A percentile compares a stretch with the other conserved stretches of the same genome.
Evolutionary conservation across 2,113 vertebrate genomes (phyloP).

Genomic region (Podarcis raffonei): DNA sequence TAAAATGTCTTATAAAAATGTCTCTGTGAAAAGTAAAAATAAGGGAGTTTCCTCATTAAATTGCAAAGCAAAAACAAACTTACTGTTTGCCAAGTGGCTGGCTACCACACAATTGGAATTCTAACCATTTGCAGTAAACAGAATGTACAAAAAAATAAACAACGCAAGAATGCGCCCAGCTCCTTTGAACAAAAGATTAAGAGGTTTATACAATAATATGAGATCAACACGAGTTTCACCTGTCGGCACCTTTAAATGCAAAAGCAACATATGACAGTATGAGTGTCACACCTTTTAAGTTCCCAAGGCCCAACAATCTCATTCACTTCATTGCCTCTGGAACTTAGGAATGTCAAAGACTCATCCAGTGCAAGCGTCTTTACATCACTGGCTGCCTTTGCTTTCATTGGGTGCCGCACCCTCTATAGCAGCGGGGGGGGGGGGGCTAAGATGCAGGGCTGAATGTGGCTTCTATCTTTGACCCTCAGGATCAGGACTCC

Average conservation of each 20-base stretch:
- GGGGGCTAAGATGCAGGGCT: too few species aligned
- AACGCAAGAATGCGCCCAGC: neutral
- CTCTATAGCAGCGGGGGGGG: too few species aligned
- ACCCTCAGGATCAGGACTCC: too few species aligned
- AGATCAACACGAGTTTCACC: neutral
- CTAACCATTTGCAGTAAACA: slow-evolving; percentile 26
- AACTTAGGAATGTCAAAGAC: neutral
- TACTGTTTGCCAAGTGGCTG: slow-evolving; percentile 35
- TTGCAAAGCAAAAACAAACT: neutral
- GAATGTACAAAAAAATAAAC: neutral
- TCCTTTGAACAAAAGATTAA: slow-evolving; percentile 16
- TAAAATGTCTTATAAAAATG: neutral
- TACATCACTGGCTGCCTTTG: neutral
- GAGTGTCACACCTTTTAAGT: neutral
- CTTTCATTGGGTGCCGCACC: too few species aligned
- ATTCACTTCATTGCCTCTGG: neutral
- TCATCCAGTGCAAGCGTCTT: neutral
- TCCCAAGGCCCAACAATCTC: neutral
- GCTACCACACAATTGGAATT: slow-evolving; percentile 14
- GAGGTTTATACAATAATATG: slow-evolving; percentile 4
- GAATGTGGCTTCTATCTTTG: too few species aligned
- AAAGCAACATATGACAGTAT: neutral
- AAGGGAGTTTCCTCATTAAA: neutral
- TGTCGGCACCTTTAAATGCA: neutral
- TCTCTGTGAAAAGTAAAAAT: neutral